A percentile compares a stretch with the other conserved stretches of the same genome.
phyloP scores from a whole-genome alignment of 2,888 invertebrate genomes.

The Fissipunctia ypsillon region DNA sequence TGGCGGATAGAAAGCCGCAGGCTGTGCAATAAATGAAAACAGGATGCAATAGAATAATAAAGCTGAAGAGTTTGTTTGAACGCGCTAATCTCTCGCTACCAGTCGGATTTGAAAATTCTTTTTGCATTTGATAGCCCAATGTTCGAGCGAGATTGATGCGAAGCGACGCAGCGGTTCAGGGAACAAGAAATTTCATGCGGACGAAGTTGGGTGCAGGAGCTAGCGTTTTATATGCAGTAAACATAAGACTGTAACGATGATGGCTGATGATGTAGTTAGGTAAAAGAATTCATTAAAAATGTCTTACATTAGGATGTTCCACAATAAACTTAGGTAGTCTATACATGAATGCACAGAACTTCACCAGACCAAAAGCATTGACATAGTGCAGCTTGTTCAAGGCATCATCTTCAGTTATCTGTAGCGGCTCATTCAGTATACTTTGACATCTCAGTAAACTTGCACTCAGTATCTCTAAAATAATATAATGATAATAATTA shows the following conservation, averaged over 20 bases:
- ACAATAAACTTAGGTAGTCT: slow-evolving; percentile 75
- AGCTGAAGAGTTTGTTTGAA: no score
- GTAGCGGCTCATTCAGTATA: slow-evolving; percentile 69
- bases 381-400: slow-evolving; percentile 82
- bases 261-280: background rate
- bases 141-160: no score
- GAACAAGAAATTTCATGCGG: no score
- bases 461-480: slow-evolving; percentile 82
- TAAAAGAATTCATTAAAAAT: background rate
- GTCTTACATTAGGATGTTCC: slow-evolving; percentile 78
- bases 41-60: no score
- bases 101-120: no score
- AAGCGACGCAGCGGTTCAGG: no score
- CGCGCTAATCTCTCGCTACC: no score
- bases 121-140: no score
- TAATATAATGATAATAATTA: background rate
- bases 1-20: background rate
- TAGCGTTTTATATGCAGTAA: no score
- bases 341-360: slow-evolving; percentile 82
- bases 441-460: slow-evolving; percentile 79
- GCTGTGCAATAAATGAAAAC: background rate
- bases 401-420: slow-evolving; percentile 76
- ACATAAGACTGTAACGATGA: no score
- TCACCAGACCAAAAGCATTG: slow-evolving; percentile 84
- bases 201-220: no score